phyloP scores from a whole-genome alignment of 1,140 invertebrate genomes.

The Panagrolaimus sp. region DNA sequence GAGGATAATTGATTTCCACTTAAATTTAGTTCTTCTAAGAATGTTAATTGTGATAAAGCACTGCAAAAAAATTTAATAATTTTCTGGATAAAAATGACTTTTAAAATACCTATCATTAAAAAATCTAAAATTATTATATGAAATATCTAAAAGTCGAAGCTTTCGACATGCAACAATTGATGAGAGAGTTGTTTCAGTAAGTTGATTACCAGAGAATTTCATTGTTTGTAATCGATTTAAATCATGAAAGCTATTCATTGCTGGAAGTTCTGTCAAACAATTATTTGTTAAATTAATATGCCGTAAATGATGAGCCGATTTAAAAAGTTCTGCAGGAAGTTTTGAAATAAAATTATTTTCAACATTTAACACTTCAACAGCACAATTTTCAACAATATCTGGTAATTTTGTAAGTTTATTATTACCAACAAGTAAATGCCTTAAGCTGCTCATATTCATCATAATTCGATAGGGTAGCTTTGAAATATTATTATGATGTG shows the following conservation, averaged over 20 bases:
- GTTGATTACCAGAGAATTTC: conserved; percentile 10
- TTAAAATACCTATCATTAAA: conserved; percentile 13
- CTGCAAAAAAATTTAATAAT: neutral
- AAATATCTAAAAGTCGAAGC: conserved; percentile 3
- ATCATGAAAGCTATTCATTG: conserved; percentile 7
- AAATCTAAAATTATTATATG: conserved; percentile 14
- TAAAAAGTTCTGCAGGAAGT: conserved; percentile 18
- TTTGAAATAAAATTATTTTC: conserved; percentile 12
- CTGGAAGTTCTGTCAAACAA: neutral
- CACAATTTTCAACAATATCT: conserved; percentile 23
- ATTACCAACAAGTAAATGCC: conserved; percentile 4
- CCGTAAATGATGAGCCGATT: conserved; percentile 6
- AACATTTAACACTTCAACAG: conserved; percentile 15
- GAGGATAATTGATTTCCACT: conserved; percentile 13
- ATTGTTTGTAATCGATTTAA: conserved; percentile 14
- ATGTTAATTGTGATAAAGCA: conserved; percentile 6
- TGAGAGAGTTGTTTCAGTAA: neutral
- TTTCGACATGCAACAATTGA: conserved; percentile 9
- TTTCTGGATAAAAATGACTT: neutral
- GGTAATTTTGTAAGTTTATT: conserved; percentile 19
- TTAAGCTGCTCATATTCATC: conserved; percentile 8
- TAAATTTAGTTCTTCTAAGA: conserved; percentile 17
- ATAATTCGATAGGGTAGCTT: conserved; percentile 17
- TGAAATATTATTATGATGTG: neutral
- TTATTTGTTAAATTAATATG: conserved; percentile 14